These are phyloP conservation scores for Gila orcuttii DNA, from an alignment of 2,113 vertebrate genomes.

Conservation along the genomic window DNA sequence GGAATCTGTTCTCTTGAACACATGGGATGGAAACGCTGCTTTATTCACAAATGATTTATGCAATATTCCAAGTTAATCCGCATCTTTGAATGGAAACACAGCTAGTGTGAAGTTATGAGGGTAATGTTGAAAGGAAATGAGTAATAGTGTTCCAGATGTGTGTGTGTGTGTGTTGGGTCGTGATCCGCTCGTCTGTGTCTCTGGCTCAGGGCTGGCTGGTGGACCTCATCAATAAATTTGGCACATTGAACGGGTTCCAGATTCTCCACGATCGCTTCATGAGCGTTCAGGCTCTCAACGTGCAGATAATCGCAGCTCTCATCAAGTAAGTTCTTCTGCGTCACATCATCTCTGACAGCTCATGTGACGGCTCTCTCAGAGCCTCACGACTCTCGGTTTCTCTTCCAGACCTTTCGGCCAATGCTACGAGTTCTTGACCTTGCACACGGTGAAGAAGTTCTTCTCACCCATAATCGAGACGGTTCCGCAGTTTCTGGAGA, in stretches of 20 bases:
- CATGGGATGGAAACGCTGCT: too few relatives aligned
- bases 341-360: too few relatives aligned
- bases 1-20: too few relatives aligned
- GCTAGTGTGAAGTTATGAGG: too few relatives aligned
- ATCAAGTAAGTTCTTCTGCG: constrained; percentile 86
- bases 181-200: constrained; percentile 1
- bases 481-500: constrained; percentile 99
- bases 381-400: neutral
- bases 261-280: constrained; percentile 97
- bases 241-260: constrained; percentile 98
- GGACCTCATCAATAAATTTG: constrained; percentile 99
- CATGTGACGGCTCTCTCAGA: too few relatives aligned
- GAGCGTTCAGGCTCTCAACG: constrained; percentile 95
- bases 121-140: too few relatives aligned
- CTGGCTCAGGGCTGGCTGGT: constrained; percentile 92
- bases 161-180: too few relatives aligned
- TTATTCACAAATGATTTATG: too few relatives aligned
- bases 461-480: constrained; percentile 99
- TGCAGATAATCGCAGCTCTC: constrained; percentile 99
- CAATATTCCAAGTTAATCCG: too few relatives aligned
- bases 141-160: neutral
- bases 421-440: constrained; percentile 97
- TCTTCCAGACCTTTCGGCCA: constrained; percentile 93
- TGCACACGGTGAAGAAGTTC: constrained; percentile 98
- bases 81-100: too few relatives aligned